Evolutionary conservation across 2,888 invertebrate species (phyloP).

Genomic region (Oscheius myriophilus): DNA sequence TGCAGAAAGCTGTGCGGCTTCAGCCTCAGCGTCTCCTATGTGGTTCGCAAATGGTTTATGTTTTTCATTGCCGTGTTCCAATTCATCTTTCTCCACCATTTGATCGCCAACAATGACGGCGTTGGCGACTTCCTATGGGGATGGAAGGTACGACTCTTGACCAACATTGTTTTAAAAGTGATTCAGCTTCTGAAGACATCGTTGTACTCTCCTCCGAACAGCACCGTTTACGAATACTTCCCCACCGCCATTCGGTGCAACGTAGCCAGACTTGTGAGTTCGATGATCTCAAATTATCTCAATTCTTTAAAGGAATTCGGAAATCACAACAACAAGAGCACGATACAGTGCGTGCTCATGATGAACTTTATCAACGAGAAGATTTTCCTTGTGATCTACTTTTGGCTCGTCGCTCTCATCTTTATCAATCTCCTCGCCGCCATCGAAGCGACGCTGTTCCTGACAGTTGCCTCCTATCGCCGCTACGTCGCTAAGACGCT

Average conservation of each 20-base stretch:
- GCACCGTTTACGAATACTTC: not conserved
- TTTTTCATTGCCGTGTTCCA: constrained; percentile 28
- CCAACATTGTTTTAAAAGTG: not conserved
- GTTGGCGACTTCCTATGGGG: constrained; percentile 34
- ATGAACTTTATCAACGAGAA: constrained; percentile 51
- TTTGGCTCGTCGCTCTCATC: constrained; percentile 45
- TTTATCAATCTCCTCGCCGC: constrained; percentile 33
- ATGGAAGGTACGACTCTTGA: constrained; percentile 11
- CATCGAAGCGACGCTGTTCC: constrained; percentile 26
- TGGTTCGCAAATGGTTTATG: constrained; percentile 30
- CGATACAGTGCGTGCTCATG: constrained; percentile 44
- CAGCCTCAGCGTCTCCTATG: constrained; percentile 8
- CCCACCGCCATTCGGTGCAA: not conserved
- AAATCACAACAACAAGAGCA: not conserved
- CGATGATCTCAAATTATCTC: not conserved
- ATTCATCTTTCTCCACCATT: constrained; percentile 25
- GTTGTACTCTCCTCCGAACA: not conserved
- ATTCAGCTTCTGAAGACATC: not conserved
- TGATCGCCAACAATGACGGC: constrained; percentile 28
- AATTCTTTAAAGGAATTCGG: not conserved
- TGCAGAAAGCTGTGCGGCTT: not conserved
- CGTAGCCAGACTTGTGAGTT: too few species aligned
- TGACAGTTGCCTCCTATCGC: constrained; percentile 24
- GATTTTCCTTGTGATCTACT: constrained; percentile 48
- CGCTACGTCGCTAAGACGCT: constrained; percentile 19